phyloP scores from a whole-genome alignment of 2,113 vertebrate species.

The Tragelaphus buxtoni region DNA sequence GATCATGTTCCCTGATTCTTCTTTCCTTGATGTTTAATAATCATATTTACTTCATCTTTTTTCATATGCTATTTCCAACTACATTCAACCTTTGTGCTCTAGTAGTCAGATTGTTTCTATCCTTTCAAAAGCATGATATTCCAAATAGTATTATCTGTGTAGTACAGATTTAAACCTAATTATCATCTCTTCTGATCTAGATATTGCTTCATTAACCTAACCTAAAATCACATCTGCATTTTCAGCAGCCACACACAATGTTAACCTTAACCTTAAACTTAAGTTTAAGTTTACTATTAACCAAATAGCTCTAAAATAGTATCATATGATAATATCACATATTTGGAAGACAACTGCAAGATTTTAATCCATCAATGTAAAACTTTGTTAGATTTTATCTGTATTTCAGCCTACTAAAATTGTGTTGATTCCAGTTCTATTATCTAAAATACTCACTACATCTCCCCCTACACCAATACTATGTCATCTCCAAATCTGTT shows the following conservation, averaged over 20 bases:
- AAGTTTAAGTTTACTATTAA: not conserved
- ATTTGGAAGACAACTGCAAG: not conserved
- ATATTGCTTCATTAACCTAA: not conserved
- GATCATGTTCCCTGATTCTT: not conserved
- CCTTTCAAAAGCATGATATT: not conserved
- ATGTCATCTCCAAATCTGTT: not conserved
- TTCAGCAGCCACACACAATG: not conserved
- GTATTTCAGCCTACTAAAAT: not conserved
- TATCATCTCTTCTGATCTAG: not conserved
- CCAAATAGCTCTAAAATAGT: not conserved
- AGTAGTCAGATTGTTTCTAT: not conserved
- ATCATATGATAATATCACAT: not conserved
- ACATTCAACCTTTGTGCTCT: not conserved
- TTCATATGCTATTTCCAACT: not conserved
- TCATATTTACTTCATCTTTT: not conserved
- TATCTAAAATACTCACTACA: not conserved
- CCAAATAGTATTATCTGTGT: not conserved
- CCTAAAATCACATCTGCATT: not conserved
- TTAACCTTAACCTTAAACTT: not conserved
- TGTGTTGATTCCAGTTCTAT: not conserved
- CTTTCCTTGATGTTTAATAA: not conserved
- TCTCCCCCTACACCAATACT: not conserved
- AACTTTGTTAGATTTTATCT: not conserved
- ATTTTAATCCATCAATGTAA: not conserved
- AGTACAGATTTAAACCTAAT: not conserved